Conservation (phyloP, 2,888 invertebrate species). For the Tethea ocularis region DNA sequence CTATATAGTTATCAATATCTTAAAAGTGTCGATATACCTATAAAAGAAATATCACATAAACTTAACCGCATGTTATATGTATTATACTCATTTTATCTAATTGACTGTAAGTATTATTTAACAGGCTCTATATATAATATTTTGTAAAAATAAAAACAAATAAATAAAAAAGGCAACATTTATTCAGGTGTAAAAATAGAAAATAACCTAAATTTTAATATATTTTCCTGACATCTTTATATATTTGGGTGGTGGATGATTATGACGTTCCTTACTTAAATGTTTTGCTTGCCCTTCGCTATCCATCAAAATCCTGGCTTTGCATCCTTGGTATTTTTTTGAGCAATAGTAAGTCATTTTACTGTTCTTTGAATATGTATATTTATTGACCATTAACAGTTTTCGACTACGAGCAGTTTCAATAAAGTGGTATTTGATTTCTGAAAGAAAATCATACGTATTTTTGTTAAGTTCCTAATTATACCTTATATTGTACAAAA, state of each 20-base stretch:
- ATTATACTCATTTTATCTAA: too few relatives aligned
- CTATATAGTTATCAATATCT: too few relatives aligned
- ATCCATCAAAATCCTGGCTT: constrained; percentile 26
- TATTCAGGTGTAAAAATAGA: neutral
- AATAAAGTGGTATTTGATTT: constrained; percentile 23
- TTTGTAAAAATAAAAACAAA: too few relatives aligned
- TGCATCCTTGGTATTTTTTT: constrained; percentile 25
- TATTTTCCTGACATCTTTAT: neutral
- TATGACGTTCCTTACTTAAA: neutral
- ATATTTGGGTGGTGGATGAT: constrained; percentile 2
- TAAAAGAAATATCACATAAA: too few relatives aligned
- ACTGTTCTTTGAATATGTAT: constrained; percentile 32
- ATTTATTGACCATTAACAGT: constrained; percentile 29
- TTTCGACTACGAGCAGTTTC: constrained; percentile 24
- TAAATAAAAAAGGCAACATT: too few relatives aligned
- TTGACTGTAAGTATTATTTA: too few relatives aligned
- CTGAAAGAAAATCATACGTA: neutral
- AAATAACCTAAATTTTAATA: neutral
- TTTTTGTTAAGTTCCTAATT: too few relatives aligned
- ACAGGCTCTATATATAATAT: too few relatives aligned
- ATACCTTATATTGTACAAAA: too few relatives aligned
- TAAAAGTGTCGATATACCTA: too few relatives aligned
- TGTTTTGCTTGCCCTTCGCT: constrained; percentile 6
- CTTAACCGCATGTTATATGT: too few relatives aligned
- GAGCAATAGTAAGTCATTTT: constrained; percentile 31